Percentiles rank a stretch among this genome's conserved stretches.
phyloP scores from a whole-genome alignment of 2,888 invertebrate genomes.

The Diarsia dahlii region DNA sequence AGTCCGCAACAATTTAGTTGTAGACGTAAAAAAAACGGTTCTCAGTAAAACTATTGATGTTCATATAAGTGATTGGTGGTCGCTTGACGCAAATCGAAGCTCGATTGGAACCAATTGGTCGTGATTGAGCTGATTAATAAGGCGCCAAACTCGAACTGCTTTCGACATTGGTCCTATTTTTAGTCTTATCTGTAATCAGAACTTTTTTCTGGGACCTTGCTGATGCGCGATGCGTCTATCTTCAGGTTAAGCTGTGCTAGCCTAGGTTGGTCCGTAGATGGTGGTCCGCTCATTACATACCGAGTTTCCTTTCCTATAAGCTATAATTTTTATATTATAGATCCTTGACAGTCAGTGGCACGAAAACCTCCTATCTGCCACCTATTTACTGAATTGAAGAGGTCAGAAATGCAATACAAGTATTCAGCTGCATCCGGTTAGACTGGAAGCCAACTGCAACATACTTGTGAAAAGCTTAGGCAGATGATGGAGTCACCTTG shows the following conservation, averaged over 20 bases:
- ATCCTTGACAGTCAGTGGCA: too few relatives aligned
- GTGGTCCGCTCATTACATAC: background rate
- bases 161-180: constrained; percentile 55
- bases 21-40: constrained; percentile 67
- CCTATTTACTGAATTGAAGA: too few relatives aligned
- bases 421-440: background rate
- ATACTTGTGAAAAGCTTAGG: background rate
- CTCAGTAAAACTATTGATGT: constrained; percentile 61
- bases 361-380: too few relatives aligned
- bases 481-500: background rate
- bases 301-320: background rate
- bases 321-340: background rate
- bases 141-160: constrained; percentile 64
- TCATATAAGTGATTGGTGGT: constrained; percentile 63
- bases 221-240: background rate
- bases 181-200: constrained; percentile 44
- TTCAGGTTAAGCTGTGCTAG: background rate
- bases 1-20: constrained; percentile 66
- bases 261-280: too few relatives aligned
- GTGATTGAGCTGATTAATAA: constrained; percentile 65
- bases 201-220: constrained; percentile 14
- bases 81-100: constrained; percentile 71
- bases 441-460: background rate
- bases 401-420: too few relatives aligned
- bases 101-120: constrained; percentile 74